Conservation (phyloP, 2,797 vertebrate species). For the Bufotes viridis region DNA sequence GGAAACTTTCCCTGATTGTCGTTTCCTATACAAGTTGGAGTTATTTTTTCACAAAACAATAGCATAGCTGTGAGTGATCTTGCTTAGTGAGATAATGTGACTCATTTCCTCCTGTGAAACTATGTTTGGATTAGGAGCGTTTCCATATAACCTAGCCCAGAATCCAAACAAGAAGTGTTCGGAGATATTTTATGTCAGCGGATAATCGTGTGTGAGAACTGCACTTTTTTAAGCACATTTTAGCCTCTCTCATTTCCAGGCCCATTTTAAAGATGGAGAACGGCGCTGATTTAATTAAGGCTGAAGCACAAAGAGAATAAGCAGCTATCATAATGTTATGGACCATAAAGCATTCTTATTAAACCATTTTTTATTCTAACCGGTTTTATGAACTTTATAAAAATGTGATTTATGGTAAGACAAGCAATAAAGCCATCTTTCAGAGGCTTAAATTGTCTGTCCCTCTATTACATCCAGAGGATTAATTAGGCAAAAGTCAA, state of each 20-base stretch:
- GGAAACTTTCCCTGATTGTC: conserved; percentile 1
- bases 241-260: conserved; percentile 32
- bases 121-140: conserved; percentile 38
- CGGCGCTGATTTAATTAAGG: conserved; percentile 79
- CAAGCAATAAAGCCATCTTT: conserved; percentile 76
- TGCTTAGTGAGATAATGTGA: conserved; percentile 7
- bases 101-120: conserved; percentile 43
- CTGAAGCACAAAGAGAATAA: conserved; percentile 77
- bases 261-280: conserved; percentile 58
- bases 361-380: conserved; percentile 84
- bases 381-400: conserved; percentile 80
- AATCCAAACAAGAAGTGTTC: conserved; percentile 32
- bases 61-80: conserved; percentile 26
- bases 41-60: conserved; percentile 42
- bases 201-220: not conserved
- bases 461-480: conserved; percentile 72
- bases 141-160: conserved; percentile 30
- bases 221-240: conserved; percentile 18
- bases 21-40: not conserved
- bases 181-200: not conserved
- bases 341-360: conserved; percentile 82
- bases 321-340: conserved; percentile 79
- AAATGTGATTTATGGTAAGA: conserved; percentile 78
- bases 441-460: conserved; percentile 75
- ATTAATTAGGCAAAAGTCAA: conserved; percentile 77